Evolutionary conservation across 2,888 invertebrate genomes (phyloP), one percentile per base, ranked within the genome.

Genomic region (Hypomecis punctinalis): DNA sequence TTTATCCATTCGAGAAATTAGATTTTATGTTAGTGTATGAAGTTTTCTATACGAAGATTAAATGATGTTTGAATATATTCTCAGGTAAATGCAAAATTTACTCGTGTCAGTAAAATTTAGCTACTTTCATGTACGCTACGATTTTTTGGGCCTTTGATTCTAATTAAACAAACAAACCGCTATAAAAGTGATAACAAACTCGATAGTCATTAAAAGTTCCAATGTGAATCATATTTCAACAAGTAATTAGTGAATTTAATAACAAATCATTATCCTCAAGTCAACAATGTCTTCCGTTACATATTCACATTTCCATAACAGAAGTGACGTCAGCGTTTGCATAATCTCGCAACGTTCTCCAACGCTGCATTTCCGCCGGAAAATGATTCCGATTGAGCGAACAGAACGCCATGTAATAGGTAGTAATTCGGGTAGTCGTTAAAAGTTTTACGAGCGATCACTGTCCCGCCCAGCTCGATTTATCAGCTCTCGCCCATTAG

Each of bases 401-500:
- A 78, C 78, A 70, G 76, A 78, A 73, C 72, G 71, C 73, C 63
- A 67, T 73, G 76, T 81, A 80, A 80, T 79, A 78, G 78, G 69
- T 76, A 79, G 80, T 83, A 81, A 82, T 86, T 84, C 82, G 62
- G 73, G 68, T 60, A 73, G 76, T 84, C 82, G 80, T 84, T 87
- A 85, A 85, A 84, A 85, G 77, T 84, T 87, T 83, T 77, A 83
- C 79, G 78, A 79, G 77, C 78, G 76, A 79, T 80, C 80, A 73
- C 67, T 75, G 77, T 75, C 75, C 76, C 76, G 70, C 76, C 79
- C 75, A 47, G 61, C 76, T 75, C 79, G 75, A 82, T 85, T 82
- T 81, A 81, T 83, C 80, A 80, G 77, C 72, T 75, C 70, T 66
- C 68, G 70, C 63, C 79, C 82, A 85, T 86, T 84, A 85, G 77